These are phyloP conservation scores for Belonocnema kinseyi DNA, from an alignment of 1,140 invertebrate genomes.

Conservation along the genomic window DNA sequence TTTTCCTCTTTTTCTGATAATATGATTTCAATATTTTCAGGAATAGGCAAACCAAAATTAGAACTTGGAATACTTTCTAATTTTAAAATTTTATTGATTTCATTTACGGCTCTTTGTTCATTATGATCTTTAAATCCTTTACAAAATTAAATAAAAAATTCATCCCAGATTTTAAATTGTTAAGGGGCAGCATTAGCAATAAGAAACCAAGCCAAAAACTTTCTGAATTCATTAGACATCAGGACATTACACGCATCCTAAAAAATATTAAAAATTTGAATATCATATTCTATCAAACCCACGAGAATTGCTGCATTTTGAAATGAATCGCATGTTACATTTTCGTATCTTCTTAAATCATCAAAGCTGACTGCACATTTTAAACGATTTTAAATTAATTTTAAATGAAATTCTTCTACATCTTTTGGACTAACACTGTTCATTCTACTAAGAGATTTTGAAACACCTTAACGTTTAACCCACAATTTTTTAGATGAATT, in stretches of 20 bases:
- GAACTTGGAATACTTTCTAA: neutral
- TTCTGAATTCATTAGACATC: slow-evolving; percentile 7
- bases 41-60: neutral
- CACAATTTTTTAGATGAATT: too few species aligned
- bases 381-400: neutral
- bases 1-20: neutral
- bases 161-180: neutral
- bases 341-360: neutral
- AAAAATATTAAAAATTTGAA: neutral
- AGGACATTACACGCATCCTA: neutral
- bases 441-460: too few species aligned
- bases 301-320: too few species aligned
- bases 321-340: neutral
- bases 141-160: neutral
- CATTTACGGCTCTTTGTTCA: neutral
- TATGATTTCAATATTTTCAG: neutral
- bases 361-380: neutral
- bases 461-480: too few species aligned
- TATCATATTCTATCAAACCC: neutral
- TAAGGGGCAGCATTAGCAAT: neutral
- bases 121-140: neutral
- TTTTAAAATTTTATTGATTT: neutral
- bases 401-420: neutral
- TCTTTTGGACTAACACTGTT: neutral
- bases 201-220: slow-evolving; percentile 1